phyloP scores from a whole-genome alignment of 1,140 invertebrate genomes.

The Monomorium pharaonis region DNA sequence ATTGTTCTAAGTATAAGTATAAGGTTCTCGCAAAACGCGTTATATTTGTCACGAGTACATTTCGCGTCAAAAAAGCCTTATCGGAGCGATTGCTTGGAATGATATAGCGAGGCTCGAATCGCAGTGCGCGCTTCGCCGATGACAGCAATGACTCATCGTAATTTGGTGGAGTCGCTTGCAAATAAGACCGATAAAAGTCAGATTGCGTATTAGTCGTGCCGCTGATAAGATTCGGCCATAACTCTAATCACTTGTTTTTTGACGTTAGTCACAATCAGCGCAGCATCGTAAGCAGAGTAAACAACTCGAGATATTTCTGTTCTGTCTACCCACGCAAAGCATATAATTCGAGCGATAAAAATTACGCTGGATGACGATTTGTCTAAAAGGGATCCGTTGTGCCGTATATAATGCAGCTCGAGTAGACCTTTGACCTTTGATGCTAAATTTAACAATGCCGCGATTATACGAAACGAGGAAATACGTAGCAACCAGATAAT shows the following conservation, averaged over 20 bases:
- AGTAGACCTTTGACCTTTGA: background rate
- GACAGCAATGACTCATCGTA: constrained; percentile 58
- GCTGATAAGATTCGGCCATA: constrained; percentile 65
- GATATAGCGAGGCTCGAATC: constrained; percentile 46
- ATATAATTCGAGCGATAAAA: constrained; percentile 10
- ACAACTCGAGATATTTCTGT: constrained; percentile 27
- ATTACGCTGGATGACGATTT: constrained; percentile 1
- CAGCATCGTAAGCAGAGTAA: constrained; percentile 7
- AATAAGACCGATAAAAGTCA: constrained; percentile 61
- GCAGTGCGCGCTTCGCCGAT: background rate
- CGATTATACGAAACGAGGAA: background rate
- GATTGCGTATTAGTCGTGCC: constrained; percentile 62
- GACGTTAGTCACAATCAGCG: constrained; percentile 30
- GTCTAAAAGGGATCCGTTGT: background rate
- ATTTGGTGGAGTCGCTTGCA: constrained; percentile 60
- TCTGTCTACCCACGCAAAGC: background rate
- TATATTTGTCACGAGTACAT: constrained; percentile 7
- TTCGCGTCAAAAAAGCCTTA: constrained; percentile 35
- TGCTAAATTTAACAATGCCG: background rate
- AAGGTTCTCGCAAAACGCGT: background rate
- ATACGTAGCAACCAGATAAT: background rate
- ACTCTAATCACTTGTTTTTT: constrained; percentile 59
- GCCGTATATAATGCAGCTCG: background rate
- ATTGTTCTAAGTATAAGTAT: background rate
- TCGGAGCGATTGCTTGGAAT: constrained; percentile 25